phyloP scores from a whole-genome alignment of 1,140 invertebrate genomes.

The Pogonus chalceus region DNA sequence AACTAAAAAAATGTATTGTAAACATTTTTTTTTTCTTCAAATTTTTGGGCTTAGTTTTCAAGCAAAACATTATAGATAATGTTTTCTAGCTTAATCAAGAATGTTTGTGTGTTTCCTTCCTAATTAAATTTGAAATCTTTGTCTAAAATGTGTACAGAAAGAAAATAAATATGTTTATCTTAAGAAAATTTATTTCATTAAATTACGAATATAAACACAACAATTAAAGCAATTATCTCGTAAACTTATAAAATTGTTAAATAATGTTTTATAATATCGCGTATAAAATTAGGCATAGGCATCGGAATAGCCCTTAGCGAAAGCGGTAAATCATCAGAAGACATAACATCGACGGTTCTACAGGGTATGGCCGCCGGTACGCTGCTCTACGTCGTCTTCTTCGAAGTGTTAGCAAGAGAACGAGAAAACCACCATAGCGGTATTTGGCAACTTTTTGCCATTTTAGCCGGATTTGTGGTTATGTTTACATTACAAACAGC shows the following conservation, averaged over 20 bases:
- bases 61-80: no score
- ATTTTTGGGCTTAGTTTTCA: no score
- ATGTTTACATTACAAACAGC: conserved; percentile 67
- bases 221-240: background rate
- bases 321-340: conserved; percentile 43
- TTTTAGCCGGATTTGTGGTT: conserved; percentile 61
- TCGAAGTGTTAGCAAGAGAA: conserved; percentile 76
- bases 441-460: conserved; percentile 55
- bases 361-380: conserved; percentile 82
- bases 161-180: no score
- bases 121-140: no score
- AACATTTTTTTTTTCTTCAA: no score
- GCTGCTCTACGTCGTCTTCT: conserved; percentile 82
- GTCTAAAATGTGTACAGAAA: no score
- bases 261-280: background rate
- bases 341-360: conserved; percentile 52
- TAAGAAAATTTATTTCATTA: no score
- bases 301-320: conserved; percentile 55
- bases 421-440: conserved; percentile 55
- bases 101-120: no score
- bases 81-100: no score
- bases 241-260: background rate
- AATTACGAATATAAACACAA: no score
- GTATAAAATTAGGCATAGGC: conserved; percentile 42
- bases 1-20: no score